Percentiles rank a stretch among this genome's conserved stretches.
phyloP scores from a whole-genome alignment of 1,140 invertebrate species.

The Bilobella aurantiaca region DNA sequence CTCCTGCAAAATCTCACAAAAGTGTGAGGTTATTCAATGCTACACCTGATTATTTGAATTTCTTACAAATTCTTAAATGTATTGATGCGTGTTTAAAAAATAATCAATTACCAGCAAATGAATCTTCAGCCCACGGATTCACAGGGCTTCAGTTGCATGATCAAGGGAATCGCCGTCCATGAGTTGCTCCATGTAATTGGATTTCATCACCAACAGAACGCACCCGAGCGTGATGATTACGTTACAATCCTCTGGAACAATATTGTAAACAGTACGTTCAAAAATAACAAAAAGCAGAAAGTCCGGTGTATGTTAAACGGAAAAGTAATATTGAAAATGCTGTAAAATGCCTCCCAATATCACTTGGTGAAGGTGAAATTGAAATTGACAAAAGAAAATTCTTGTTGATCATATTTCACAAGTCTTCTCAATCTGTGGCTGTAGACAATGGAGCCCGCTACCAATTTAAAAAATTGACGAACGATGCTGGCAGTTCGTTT shows the following conservation, averaged over 20 bases:
- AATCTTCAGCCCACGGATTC: not conserved
- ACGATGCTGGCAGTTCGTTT: constrained; percentile 27
- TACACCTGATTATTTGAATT: no score
- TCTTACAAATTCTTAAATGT: no score
- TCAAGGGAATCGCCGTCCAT: constrained; percentile 51
- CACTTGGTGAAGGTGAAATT: no score
- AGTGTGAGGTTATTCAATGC: no score
- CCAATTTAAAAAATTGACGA: constrained; percentile 33
- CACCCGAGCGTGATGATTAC: constrained; percentile 54
- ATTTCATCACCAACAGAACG: constrained; percentile 58
- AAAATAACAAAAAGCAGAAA: no score
- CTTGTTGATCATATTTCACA: no score
- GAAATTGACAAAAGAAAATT: no score
- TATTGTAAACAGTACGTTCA: constrained; percentile 40
- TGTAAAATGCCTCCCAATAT: no score
- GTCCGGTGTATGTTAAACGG: not conserved
- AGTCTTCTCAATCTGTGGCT: not conserved
- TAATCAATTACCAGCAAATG: no score
- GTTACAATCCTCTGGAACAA: constrained; percentile 53
- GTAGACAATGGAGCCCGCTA: not conserved
- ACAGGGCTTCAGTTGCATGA: constrained; percentile 41
- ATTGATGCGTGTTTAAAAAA: no score
- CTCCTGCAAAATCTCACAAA: no score
- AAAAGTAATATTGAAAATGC: no score
- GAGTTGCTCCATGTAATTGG: constrained; percentile 56